Conservation (phyloP, 2,113 vertebrate genomes). For the Pomatostomus ruficeps region DNA sequence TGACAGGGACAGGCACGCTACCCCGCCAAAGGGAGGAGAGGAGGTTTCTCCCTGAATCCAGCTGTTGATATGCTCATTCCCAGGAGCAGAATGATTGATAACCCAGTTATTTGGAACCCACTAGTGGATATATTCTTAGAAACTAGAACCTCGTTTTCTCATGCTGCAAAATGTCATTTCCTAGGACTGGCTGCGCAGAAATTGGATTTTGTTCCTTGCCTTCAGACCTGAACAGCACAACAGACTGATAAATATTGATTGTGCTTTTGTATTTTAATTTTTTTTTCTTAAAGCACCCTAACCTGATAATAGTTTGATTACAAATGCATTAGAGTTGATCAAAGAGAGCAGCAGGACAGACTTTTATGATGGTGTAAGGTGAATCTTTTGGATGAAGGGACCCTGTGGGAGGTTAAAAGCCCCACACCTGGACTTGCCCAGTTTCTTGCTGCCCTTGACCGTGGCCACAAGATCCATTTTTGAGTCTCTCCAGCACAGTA, state of each 20-base stretch:
- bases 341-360: not conserved
- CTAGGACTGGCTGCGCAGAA: not conserved
- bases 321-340: not conserved
- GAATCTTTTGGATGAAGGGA: not conserved
- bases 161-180: constrained; percentile 13
- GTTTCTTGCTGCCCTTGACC: not conserved
- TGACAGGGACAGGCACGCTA: not conserved
- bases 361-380: not conserved
- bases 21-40: not conserved
- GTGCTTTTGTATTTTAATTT: not conserved
- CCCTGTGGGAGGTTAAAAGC: not conserved
- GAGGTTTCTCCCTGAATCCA: not conserved
- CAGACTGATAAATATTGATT: constrained; percentile 19
- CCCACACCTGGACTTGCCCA: not conserved
- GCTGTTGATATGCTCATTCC: not conserved
- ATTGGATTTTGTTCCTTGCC: constrained; percentile 9
- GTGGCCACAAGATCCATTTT: not conserved
- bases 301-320: not conserved
- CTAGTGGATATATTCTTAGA: constrained; percentile 20
- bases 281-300: not conserved
- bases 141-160: constrained; percentile 26
- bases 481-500: not conserved
- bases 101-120: constrained; percentile 7
- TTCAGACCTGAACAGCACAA: not conserved
- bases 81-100: constrained; percentile 31